Base-by-base conservation (phyloP, 2,797 vertebrate genomes). In the Holocentrus rufus region DNA sequence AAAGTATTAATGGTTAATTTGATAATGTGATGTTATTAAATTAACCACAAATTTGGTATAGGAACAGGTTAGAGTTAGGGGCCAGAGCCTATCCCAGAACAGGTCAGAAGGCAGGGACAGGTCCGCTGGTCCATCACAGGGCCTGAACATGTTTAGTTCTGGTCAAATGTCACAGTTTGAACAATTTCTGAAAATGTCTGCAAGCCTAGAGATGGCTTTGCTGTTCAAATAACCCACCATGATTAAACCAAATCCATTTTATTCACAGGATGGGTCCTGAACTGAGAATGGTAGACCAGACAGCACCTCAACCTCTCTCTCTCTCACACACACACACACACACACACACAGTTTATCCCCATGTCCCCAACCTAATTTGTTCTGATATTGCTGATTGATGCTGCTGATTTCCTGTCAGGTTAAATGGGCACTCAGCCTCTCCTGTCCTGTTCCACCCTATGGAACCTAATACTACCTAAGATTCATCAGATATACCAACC, bases 391-490 rank as follows among this genome's bases (percentile, higher is more conserved):
- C 65, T 71, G 73, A 86, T 80, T 79, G 75, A 50, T 64, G 64
- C 59, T 64, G 68, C 22, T 52, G 62, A 81, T 77, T 87, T 91
- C 90, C 89, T 85, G 69, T 67, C 66, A 44, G 36, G 67, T 67
- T 81, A 68, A 79, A 82, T 53, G 65, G 30, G 57, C 85, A 70
- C 88, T 90, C 75, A 84, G 59, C 39, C 34, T 64, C 50, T 67
- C 63, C 55, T 61, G 53, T 81, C 69, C 46, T 73, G 56, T 74
- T 83, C 62, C 72, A 75, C 23, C 58, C 58, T 55, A 85, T 87
- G 90, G 67, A 89, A 92, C 77, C 15, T 9, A 69, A 92, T 87
- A 74, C 77, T 5, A 57, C 39, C 65, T 62, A 61, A 80, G 67
- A 76, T 39, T 50, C 27, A 75, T 84, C 77, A 69, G 81, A 88